Base-by-base conservation (phyloP, 2,888 invertebrate species). In the Resseliella maxima region DNA sequence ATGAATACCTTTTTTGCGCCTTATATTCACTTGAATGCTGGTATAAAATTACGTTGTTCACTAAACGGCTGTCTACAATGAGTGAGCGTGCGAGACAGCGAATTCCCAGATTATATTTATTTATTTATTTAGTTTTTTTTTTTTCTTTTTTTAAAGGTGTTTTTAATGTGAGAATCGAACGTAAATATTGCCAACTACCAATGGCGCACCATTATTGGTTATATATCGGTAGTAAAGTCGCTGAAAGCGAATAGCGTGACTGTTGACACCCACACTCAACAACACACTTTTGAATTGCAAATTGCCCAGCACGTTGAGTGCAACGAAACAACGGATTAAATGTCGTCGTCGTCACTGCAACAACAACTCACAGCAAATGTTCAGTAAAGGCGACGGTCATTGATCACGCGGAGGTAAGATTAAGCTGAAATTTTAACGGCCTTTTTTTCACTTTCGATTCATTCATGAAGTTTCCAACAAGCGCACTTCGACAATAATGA, bases 181-280 rank as follows among this genome's bases (percentile, higher is more conserved):
- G 31, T 72, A 72, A 72, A 72, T 24, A 5, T 27, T 31, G 72
- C 72, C 72, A 72, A 72, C 72, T 72, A 72, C 72, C 72, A 72
- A 72, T 72, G 72, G 35, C 72, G 31, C 72, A 72, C 72, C 59
- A 24, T 50, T 6, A 18, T 12, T 18, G 15, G 50, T 2, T 18
- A 18, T 18, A 50, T 18, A 50, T 50, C 72, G 72, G 72, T 72
- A 72, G 72, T 72, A 15, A 35, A 72, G 72, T 72, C 72, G 72
- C 72, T 72, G 72, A 72, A 72, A 72, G 72, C 72, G 18, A 72
- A 72, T 72, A 72, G 72, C 72, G 72, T 72, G 72, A 72, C 72
- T 72, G 72, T 72, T 72, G 72, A 72, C 72, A 72, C 72, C 72
- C 72, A 72, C 72, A 72, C 72, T 72, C 72, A 72, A 72, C 72